phyloP scores from a whole-genome alignment of 2,113 vertebrate species.

The Marmota flaviventris region DNA sequence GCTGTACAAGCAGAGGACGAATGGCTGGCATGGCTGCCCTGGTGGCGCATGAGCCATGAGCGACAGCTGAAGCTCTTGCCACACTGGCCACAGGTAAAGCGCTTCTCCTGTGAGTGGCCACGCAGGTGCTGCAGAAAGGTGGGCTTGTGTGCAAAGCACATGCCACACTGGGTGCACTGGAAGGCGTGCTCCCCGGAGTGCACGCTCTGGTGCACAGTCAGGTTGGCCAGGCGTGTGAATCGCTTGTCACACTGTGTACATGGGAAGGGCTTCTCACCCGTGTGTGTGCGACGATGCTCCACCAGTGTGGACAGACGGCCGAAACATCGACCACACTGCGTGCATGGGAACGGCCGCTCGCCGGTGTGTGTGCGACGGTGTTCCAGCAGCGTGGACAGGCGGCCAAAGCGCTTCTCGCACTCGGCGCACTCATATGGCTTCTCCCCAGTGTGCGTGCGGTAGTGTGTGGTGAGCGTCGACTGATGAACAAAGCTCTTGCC shows the following conservation, averaged over 20 bases:
- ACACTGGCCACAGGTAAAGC: conserved; percentile 64
- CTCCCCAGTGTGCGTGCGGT: conserved; percentile 90
- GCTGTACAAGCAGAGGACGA: background rate
- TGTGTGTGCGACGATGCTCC: conserved; percentile 82
- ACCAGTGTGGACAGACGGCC: conserved; percentile 85
- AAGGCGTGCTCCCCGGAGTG: conserved; percentile 56
- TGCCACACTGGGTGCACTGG: conserved; percentile 25
- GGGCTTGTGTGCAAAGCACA: conserved; percentile 68
- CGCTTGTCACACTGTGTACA: conserved; percentile 73
- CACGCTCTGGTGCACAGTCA: conserved; percentile 68
- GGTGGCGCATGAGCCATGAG: conserved; percentile 67
- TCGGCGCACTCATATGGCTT: conserved; percentile 90
- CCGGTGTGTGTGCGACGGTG: conserved; percentile 78
- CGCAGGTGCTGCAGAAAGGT: conserved; percentile 70
- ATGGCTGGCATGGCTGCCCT: conserved; percentile 17
- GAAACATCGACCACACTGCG: conserved; percentile 84
- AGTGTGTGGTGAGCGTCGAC: conserved; percentile 91
- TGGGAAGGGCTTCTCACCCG: conserved; percentile 70
- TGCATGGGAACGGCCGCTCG: conserved; percentile 83
- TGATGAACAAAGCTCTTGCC: conserved; percentile 90
- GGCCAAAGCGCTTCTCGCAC: conserved; percentile 87
- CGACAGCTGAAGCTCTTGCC: conserved; percentile 74
- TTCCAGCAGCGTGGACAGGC: conserved; percentile 84
- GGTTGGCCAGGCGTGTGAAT: conserved; percentile 67
- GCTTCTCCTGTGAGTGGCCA: conserved; percentile 67